phyloP scores from a whole-genome alignment of 2,113 vertebrate genomes.

The Bombycilla garrulus region DNA sequence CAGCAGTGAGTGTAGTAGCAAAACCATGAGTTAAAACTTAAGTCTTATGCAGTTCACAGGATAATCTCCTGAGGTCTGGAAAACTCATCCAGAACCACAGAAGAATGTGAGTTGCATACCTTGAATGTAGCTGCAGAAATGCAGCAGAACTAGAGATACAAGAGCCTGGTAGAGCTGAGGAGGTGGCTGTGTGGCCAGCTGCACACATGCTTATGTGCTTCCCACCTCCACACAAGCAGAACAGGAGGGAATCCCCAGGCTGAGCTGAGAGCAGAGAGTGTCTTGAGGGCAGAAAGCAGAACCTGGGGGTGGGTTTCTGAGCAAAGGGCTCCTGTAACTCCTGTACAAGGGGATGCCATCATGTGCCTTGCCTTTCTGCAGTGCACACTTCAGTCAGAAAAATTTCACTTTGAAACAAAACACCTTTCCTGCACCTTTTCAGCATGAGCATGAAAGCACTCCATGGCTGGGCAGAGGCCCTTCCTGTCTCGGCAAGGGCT shows the following conservation, averaged over 20 bases:
- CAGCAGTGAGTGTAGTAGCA: background rate
- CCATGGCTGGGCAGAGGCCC: background rate
- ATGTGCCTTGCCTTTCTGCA: fast-evolving
- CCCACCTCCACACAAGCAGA: fast-evolving
- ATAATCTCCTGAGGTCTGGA: background rate
- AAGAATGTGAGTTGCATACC: background rate
- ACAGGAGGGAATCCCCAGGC: fast-evolving
- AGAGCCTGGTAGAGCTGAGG: background rate
- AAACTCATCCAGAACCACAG: background rate
- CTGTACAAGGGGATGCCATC: fast-evolving
- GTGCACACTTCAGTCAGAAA: fast-evolving
- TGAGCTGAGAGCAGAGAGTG: background rate
- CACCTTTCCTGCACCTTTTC: background rate
- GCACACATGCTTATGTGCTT: background rate
- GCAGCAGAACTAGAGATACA: background rate
- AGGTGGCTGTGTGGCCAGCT: fast-evolving
- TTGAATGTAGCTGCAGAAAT: background rate
- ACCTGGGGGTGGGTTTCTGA: background rate
- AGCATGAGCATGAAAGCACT: background rate
- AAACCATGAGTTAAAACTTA: background rate
- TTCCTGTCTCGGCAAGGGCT: background rate
- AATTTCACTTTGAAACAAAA: background rate
- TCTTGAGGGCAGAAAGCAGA: background rate
- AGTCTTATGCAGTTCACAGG: background rate
- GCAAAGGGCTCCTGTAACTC: background rate